Evolutionary conservation across 1,140 invertebrate genomes (phyloP).

Genomic region (Pogonognathellus flavescens): DNA sequence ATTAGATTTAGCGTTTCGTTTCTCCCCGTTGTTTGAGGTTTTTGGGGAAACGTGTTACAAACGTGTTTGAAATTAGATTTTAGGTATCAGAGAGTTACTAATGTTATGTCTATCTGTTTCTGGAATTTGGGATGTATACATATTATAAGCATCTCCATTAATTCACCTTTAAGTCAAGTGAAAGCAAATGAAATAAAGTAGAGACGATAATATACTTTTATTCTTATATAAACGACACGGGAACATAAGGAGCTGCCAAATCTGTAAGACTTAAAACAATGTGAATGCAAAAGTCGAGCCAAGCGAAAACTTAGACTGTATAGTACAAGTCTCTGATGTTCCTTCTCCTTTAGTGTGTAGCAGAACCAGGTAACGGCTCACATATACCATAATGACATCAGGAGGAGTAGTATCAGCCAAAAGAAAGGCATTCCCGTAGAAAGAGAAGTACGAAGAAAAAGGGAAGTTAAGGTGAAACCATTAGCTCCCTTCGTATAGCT

Average conservation of each 20-base stretch:
- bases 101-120: not conserved
- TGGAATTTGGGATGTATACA: not conserved
- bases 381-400: not conserved
- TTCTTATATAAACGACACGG: no score
- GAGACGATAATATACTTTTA: not conserved
- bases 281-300: no score
- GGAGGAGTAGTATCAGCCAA: not conserved
- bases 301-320: no score
- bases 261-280: no score
- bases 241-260: no score
- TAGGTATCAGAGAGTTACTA: no score
- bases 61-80: no score
- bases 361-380: not conserved
- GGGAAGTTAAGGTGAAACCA: conserved; percentile 6
- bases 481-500: conserved; percentile 15
- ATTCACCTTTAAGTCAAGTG: not conserved
- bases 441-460: conserved; percentile 1
- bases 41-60: no score
- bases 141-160: no score
- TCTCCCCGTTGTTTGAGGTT: no score
- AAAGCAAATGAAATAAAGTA: conserved; percentile 1
- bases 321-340: no score
- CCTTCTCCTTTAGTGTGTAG: not conserved
- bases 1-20: no score
- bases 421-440: not conserved